Evolutionary conservation across 2,888 invertebrate species (phyloP).

Genomic region (Zaprionus bogoriensis): DNA sequence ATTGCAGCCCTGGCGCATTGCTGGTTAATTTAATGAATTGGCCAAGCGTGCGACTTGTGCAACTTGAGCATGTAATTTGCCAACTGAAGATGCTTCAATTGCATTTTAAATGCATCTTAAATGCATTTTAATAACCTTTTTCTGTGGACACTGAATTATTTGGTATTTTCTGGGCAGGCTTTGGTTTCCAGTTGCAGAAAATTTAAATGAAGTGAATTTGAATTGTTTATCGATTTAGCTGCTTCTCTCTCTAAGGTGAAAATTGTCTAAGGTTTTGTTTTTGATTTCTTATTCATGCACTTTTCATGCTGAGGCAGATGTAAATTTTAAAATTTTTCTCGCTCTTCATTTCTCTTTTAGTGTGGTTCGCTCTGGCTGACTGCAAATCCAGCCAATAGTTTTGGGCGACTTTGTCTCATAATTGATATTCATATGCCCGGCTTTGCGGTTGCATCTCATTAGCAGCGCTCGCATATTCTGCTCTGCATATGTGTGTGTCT

Average conservation of each 20-base stretch:
- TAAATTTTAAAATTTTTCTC: no score
- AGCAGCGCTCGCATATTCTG: no score
- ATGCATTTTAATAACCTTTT: no score
- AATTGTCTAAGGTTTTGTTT: not conserved
- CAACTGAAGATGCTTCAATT: no score
- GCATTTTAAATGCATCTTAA: no score
- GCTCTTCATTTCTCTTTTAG: no score
- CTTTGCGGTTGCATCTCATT: conserved; percentile 72
- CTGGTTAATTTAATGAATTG: not conserved
- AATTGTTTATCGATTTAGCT: not conserved
- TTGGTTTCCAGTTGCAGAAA: no score
- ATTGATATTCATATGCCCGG: conserved; percentile 73
- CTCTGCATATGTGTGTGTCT: not conserved
- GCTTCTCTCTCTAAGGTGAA: not conserved
- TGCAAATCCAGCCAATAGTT: not conserved
- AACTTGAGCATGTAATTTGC: no score
- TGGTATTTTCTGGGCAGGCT: not conserved
- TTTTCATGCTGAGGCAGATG: conserved; percentile 35
- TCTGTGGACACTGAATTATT: not conserved
- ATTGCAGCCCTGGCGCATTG: no score
- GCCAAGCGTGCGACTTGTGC: no score
- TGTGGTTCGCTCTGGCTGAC: not conserved
- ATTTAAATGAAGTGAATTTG: not conserved
- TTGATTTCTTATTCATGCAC: conserved; percentile 13
- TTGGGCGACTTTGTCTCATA: conserved; percentile 9